A percentile compares a stretch with the other conserved stretches of the same genome.
Evolutionary conservation across 1,140 invertebrate species (phyloP).

Genomic region (Latrodectus geometricus): DNA sequence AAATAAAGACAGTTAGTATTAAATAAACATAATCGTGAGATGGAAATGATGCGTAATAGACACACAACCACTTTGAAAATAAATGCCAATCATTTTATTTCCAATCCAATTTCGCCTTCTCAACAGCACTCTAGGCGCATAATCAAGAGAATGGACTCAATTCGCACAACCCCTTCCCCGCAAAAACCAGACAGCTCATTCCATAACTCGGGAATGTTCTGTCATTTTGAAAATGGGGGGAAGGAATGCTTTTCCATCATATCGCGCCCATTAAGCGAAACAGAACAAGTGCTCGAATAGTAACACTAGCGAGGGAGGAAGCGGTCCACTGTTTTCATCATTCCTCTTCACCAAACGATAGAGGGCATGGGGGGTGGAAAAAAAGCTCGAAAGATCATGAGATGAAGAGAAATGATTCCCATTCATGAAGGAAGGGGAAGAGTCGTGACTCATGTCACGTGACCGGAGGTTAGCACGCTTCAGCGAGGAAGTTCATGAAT

Average conservation of each 20-base stretch:
- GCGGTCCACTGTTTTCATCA: background rate
- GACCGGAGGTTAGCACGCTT: background rate
- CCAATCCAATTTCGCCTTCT: too few relatives aligned
- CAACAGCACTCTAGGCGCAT: too few relatives aligned
- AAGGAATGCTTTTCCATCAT: background rate
- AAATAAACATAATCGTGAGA: too few relatives aligned
- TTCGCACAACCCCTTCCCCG: too few relatives aligned
- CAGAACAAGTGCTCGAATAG: background rate
- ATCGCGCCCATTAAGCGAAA: background rate
- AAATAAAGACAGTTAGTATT: too few relatives aligned
- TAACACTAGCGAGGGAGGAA: background rate
- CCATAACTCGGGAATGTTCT: too few relatives aligned
- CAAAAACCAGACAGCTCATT: too few relatives aligned
- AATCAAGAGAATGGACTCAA: too few relatives aligned
- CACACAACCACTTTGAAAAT: too few relatives aligned
- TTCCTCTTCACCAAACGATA: background rate
- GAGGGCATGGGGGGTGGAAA: background rate
- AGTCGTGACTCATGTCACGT: constrained; percentile 17
- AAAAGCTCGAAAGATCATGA: background rate
- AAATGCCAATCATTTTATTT: too few relatives aligned
- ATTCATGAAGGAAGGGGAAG: background rate
- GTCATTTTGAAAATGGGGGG: too few relatives aligned
- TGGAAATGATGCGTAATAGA: too few relatives aligned
- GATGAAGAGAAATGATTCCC: background rate
- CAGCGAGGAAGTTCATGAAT: background rate